phyloP scores from a whole-genome alignment of 2,113 vertebrate genomes.

The Varanus salvator region DNA sequence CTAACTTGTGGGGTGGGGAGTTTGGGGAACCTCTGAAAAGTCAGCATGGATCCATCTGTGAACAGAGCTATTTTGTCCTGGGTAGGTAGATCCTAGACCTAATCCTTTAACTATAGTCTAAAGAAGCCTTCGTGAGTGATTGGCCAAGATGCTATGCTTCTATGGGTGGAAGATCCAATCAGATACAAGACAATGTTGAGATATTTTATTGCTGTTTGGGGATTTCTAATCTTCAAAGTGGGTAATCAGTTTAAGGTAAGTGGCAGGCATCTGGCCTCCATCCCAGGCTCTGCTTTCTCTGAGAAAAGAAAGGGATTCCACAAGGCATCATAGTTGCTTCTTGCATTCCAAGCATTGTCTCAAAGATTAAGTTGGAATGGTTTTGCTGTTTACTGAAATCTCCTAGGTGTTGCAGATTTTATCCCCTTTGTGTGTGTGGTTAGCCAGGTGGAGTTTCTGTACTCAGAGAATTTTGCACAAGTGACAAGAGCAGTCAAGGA shows the following conservation, averaged over 20 bases:
- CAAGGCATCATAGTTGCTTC: slow-evolving; percentile 79
- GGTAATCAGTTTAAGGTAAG: slow-evolving; percentile 83
- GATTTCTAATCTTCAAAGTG: slow-evolving; percentile 79
- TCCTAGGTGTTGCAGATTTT: slow-evolving; percentile 82
- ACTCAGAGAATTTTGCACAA: slow-evolving; percentile 70
- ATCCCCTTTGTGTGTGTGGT: slow-evolving; percentile 65
- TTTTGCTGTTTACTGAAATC: slow-evolving; percentile 82
- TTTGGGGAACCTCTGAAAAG: no score
- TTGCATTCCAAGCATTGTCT: slow-evolving; percentile 83
- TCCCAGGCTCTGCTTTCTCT: slow-evolving; percentile 79
- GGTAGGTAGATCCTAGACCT: no score
- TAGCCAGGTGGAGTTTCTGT: slow-evolving; percentile 76
- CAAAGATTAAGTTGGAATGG: slow-evolving; percentile 83
- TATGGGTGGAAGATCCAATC: slow-evolving; percentile 72
- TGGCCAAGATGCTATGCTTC: slow-evolving; percentile 74
- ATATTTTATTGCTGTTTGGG: slow-evolving; percentile 72
- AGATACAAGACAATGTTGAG: slow-evolving; percentile 72
- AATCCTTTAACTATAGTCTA: slow-evolving; percentile 76
- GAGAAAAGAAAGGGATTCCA: slow-evolving; percentile 80
- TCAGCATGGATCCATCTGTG: no score
- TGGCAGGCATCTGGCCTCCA: slow-evolving; percentile 80
- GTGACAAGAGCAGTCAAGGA: slow-evolving; percentile 54
- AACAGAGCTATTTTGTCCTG: no score
- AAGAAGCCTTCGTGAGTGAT: slow-evolving; percentile 80
- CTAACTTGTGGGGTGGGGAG: no score